A percentile compares a stretch with the other conserved stretches of the same genome.
Evolutionary conservation across 2,888 invertebrate species (phyloP).

Genomic region (Helobdella robusta): DNA sequence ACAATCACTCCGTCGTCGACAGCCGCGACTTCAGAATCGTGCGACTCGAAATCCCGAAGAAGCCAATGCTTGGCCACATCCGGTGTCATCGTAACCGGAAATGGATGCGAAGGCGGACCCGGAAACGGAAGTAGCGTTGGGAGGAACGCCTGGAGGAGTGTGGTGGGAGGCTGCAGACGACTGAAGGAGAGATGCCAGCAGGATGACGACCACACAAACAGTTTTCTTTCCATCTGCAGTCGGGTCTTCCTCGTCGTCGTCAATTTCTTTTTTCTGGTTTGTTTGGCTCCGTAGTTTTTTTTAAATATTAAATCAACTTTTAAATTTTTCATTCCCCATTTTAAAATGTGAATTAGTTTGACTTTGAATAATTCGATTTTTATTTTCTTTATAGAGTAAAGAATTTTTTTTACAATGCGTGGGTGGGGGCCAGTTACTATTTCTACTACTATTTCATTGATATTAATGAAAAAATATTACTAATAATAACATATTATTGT

Average conservation of each 20-base stretch:
- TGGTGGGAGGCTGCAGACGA: neutral
- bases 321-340: conserved; percentile 4
- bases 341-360: neutral
- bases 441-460: no score
- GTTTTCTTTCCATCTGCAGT: conserved; percentile 21
- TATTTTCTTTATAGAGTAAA: neutral
- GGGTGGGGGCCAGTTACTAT: no score
- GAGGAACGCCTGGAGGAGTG: conserved; percentile 9
- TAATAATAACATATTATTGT: no score
- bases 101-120: neutral
- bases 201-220: conserved; percentile 10
- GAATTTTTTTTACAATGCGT: neutral
- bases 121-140: neutral
- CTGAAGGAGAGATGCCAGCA: conserved; percentile 22
- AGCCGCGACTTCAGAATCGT: neutral
- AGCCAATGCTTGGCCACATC: no score
- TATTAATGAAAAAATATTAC: no score
- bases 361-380: neutral
- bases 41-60: conserved; percentile 16
- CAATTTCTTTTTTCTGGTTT: conserved; percentile 25
- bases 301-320: neutral
- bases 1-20: conserved; percentile 19
- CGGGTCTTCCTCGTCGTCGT: conserved; percentile 25
- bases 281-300: neutral
- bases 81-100: no score